Conservation (phyloP, 1,140 invertebrate species). For the Tetranychus cinnabarinus region DNA sequence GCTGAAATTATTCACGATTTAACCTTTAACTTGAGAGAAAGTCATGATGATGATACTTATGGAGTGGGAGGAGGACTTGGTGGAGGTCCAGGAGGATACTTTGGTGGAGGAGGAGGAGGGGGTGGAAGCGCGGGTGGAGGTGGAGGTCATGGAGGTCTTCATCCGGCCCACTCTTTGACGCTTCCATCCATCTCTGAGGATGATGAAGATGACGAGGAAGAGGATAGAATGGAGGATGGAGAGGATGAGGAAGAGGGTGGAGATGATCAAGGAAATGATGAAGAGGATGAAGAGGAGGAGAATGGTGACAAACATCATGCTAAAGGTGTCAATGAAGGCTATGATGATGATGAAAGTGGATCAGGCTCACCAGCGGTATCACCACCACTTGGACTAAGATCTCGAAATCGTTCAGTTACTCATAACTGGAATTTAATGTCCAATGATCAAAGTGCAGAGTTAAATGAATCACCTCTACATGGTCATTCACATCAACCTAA, state of each 20-base stretch:
- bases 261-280: slow-evolving; percentile 4
- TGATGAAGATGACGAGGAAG: slow-evolving; percentile 51
- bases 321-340: slow-evolving; percentile 1
- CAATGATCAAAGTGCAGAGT: neutral
- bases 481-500: no score
- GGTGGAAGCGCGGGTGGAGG: neutral
- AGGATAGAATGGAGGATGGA: slow-evolving; percentile 11
- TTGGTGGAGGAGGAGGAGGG: neutral
- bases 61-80: neutral
- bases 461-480: neutral
- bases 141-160: slow-evolving; percentile 3
- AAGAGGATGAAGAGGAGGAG: slow-evolving; percentile 24
- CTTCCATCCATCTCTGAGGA: slow-evolving; percentile 74
- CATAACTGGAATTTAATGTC: neutral
- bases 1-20: slow-evolving; percentile 84
- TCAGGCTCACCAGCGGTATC: neutral
- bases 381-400: neutral
- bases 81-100: neutral
- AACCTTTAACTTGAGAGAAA: slow-evolving; percentile 79
- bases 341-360: slow-evolving; percentile 4
- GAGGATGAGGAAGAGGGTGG: neutral
- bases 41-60: slow-evolving; percentile 53
- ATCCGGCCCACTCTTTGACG: slow-evolving; percentile 47
- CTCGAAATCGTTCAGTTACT: neutral
- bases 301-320: slow-evolving; percentile 25